phyloP scores from a whole-genome alignment of 1,140 invertebrate genomes.

The Drosophila eugracilis region DNA sequence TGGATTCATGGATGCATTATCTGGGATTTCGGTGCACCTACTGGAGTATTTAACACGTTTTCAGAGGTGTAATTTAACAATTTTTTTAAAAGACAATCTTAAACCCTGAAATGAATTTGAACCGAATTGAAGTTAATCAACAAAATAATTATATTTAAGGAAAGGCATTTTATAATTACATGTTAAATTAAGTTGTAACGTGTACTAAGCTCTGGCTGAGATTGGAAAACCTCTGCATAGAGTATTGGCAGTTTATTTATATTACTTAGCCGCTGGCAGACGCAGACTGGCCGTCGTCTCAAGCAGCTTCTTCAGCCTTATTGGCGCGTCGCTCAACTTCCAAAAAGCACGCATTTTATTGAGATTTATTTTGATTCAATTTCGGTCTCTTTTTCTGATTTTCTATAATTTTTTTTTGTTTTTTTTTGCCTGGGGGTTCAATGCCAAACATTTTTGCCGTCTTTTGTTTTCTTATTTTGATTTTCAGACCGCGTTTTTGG shows the following conservation, averaged over 20 bases:
- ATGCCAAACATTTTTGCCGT: slow-evolving; percentile 73
- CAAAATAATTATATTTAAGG: no score
- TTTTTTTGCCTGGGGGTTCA: slow-evolving; percentile 68
- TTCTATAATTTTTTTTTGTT: slow-evolving; percentile 9
- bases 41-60: neutral
- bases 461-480: slow-evolving; percentile 33
- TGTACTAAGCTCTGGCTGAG: no score
- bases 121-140: no score
- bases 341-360: slow-evolving; percentile 77
- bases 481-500: slow-evolving; percentile 49
- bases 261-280: slow-evolving; percentile 67
- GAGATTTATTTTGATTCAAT: slow-evolving; percentile 80
- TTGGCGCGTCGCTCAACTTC: slow-evolving; percentile 38
- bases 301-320: slow-evolving; percentile 61
- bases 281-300: slow-evolving; percentile 76
- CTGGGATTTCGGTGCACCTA: neutral
- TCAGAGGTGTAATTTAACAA: neutral
- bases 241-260: slow-evolving; percentile 67
- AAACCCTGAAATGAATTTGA: no score
- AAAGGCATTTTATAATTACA: neutral
- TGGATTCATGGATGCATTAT: neutral
- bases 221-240: slow-evolving; percentile 10
- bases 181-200: no score
- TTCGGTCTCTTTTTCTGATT: slow-evolving; percentile 29
- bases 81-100: neutral